Conservation (phyloP, 1,140 invertebrate genomes). For the Zaprionus lachaisei region DNA sequence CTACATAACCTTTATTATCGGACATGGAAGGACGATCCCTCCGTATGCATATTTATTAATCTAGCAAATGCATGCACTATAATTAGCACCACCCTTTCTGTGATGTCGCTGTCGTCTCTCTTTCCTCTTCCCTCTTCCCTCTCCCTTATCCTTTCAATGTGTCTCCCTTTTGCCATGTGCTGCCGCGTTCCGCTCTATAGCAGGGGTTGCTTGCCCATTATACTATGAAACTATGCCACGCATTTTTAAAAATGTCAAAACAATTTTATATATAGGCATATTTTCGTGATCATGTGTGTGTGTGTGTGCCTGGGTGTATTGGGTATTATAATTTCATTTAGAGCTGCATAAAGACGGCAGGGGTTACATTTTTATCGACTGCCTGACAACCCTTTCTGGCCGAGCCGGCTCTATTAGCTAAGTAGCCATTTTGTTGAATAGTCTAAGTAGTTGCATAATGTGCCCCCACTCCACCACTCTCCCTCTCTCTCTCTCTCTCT, state of each 20-base stretch:
- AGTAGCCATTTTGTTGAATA: constrained; percentile 77
- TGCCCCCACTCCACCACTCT: constrained; percentile 7
- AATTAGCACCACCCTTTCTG: constrained; percentile 71
- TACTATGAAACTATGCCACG: constrained; percentile 48
- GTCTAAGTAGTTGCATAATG: constrained; percentile 68
- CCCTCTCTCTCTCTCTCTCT: constrained; percentile 13
- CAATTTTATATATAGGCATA: constrained; percentile 59
- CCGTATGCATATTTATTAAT: constrained; percentile 56
- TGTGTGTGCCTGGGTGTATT: constrained; percentile 29
- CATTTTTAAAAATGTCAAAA: constrained; percentile 80
- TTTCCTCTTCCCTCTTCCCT: constrained; percentile 22
- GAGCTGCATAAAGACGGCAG: constrained; percentile 51
- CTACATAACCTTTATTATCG: constrained; percentile 17
- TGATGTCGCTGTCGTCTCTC: neutral
- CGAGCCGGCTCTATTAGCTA: constrained; percentile 72
- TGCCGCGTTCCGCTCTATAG: constrained; percentile 63
- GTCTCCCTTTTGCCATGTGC: constrained; percentile 28
- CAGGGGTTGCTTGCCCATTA: constrained; percentile 56
- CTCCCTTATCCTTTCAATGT: constrained; percentile 1
- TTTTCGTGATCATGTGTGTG: constrained; percentile 29
- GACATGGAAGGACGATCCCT: neutral
- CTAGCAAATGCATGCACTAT: constrained; percentile 71
- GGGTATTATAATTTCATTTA: constrained; percentile 80
- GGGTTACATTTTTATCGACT: constrained; percentile 60
- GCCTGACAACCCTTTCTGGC: constrained; percentile 55